These are phyloP conservation scores for Psammodynastes pulverulentus DNA, from an alignment of 2,113 vertebrate genomes.

Conservation along the genomic window DNA sequence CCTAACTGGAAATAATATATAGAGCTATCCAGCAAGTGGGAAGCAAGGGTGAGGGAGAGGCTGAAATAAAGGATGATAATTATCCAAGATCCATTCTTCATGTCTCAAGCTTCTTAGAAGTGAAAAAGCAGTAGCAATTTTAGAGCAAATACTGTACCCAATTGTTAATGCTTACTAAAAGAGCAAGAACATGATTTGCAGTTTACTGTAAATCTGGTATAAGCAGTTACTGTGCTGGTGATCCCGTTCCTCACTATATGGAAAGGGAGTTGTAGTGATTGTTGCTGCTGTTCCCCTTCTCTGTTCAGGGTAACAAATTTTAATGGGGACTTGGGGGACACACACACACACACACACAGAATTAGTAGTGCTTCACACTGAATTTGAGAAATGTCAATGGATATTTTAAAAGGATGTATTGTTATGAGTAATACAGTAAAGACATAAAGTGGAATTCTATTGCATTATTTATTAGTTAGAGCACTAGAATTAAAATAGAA, in stretches of 20 bases:
- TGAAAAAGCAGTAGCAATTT: background rate
- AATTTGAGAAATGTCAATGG: background rate
- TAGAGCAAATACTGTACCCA: background rate
- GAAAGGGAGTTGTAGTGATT: background rate
- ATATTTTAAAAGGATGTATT: background rate
- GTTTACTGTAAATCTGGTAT: background rate
- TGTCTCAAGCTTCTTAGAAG: background rate
- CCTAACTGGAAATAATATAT: background rate
- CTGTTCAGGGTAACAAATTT: background rate
- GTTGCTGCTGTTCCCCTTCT: background rate
- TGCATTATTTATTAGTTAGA: background rate
- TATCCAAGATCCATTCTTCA: background rate
- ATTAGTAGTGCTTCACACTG: background rate
- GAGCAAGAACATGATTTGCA: background rate
- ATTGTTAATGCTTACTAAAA: background rate
- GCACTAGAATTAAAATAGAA: background rate
- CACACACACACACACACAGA: background rate
- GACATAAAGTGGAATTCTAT: accelerated
- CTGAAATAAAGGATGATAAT: background rate
- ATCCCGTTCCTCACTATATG: background rate
- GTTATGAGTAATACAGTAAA: background rate
- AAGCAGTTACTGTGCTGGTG: background rate
- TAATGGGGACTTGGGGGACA: background rate
- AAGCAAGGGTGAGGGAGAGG: background rate
- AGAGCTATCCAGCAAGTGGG: background rate